Conservation (phyloP, 2,113 vertebrate species). For the Camelus bactrianus region DNA sequence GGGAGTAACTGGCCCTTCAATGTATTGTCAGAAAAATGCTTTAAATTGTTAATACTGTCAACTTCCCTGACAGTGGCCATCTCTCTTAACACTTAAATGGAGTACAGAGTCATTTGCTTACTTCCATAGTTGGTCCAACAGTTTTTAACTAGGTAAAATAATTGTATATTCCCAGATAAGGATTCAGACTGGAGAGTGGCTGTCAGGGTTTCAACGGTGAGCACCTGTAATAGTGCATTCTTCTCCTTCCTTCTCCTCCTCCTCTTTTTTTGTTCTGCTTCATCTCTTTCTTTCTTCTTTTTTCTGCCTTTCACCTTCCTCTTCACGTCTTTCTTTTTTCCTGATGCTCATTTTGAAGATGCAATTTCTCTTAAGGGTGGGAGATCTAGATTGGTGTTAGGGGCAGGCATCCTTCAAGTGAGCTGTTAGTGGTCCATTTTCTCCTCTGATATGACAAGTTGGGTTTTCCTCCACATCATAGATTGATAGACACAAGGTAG, state of each 20-base stretch:
- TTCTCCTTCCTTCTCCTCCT: not conserved
- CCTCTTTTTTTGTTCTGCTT: not conserved
- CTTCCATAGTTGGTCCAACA: conserved; percentile 38
- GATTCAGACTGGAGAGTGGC: conserved; percentile 8
- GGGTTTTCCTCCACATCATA: not conserved
- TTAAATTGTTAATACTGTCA: conserved; percentile 57
- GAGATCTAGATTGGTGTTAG: no score
- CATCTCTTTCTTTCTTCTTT: not conserved
- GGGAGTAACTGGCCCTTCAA: not conserved
- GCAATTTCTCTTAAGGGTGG: not conserved
- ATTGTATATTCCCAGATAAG: conserved; percentile 30
- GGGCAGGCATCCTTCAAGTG: not conserved
- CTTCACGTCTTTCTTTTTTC: not conserved
- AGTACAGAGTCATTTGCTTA: conserved; percentile 59
- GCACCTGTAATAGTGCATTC: not conserved
- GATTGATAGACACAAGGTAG: not conserved
- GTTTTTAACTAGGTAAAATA: conserved; percentile 53
- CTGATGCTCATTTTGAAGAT: not conserved
- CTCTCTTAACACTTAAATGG: conserved; percentile 72
- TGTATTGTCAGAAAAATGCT: conserved; percentile 16
- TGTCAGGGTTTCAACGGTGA: not conserved
- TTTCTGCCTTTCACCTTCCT: no score
- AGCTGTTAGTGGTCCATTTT: not conserved
- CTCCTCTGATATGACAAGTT: not conserved
- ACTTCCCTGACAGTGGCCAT: conserved; percentile 36